Conservation (phyloP, 2,113 vertebrate genomes). For the Perca schrenkii region DNA sequence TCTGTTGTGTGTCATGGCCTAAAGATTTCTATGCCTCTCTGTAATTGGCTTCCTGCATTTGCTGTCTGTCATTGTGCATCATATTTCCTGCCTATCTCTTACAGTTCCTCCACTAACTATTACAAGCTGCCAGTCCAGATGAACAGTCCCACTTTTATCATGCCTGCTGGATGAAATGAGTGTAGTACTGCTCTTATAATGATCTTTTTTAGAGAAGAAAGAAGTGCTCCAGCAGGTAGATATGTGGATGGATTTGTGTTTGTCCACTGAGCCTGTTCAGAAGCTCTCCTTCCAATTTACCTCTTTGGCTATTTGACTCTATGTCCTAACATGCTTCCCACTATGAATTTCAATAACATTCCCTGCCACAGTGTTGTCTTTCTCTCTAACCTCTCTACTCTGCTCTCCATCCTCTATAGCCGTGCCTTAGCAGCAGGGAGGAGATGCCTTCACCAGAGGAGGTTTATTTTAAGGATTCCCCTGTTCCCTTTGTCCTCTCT, state of each 20-base stretch:
- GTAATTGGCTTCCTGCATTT: conserved; percentile 32
- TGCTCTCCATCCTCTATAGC: conserved; percentile 45
- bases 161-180: conserved; percentile 7
- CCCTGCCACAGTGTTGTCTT: conserved; percentile 41
- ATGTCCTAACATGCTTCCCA: conserved; percentile 43
- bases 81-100: conserved; percentile 18
- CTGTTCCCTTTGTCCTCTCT: conserved; percentile 69
- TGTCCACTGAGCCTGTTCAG: conserved; percentile 24
- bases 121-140: not conserved
- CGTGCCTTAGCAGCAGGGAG: conserved; percentile 65
- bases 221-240: conserved; percentile 21
- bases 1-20: conserved; percentile 20
- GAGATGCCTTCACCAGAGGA: conserved; percentile 76
- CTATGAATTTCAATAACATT: conserved; percentile 61
- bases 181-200: not conserved
- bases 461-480: conserved; percentile 78
- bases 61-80: conserved; percentile 30
- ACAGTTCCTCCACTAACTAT: conserved; percentile 33
- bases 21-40: conserved; percentile 22
- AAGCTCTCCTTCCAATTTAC: conserved; percentile 34
- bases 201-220: not conserved
- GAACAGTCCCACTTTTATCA: not conserved
- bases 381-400: conserved; percentile 47
- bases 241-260: conserved; percentile 15
- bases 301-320: conserved; percentile 45